A percentile compares a stretch with the other conserved stretches of the same genome.
phyloP scores from a whole-genome alignment of 1,140 invertebrate species.

The Mylabris phalerata region DNA sequence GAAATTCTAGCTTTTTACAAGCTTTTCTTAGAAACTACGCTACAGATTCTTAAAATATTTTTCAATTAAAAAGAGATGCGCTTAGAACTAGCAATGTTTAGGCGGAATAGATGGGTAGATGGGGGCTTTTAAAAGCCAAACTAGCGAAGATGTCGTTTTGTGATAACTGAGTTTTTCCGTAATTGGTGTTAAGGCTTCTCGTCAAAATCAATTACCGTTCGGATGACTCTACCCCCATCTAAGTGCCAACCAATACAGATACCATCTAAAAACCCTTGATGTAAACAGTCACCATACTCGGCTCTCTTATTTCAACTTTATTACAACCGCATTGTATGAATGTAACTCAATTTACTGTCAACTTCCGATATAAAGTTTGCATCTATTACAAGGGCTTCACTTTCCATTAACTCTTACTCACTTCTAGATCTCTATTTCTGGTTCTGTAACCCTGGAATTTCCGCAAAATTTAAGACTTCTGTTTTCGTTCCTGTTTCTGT shows the following conservation, averaged over 20 bases:
- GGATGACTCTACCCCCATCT: background rate
- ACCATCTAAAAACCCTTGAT: conserved; percentile 17
- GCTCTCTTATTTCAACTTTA: no score
- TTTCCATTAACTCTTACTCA: conserved; percentile 12
- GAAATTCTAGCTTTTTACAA: no score
- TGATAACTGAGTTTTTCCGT: background rate
- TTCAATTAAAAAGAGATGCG: no score
- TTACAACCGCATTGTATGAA: conserved; percentile 16
- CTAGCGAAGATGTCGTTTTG: background rate
- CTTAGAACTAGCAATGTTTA: no score
- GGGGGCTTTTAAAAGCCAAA: no score
- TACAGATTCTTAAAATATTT: no score
- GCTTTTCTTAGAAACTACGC: no score
- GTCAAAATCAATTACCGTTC: conserved; percentile 17
- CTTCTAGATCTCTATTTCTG: no score
- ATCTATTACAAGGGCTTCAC: conserved; percentile 19
- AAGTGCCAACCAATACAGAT: background rate
- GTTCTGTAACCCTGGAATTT: no score
- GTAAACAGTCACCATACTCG: conserved; percentile 11
- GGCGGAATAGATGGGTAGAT: no score
- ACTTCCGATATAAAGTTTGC: conserved; percentile 23
- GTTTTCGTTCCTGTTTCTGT: no score
- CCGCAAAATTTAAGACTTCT: no score
- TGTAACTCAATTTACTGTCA: conserved; percentile 25
- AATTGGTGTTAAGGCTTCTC: background rate